A percentile compares a stretch with the other conserved stretches of the same genome.
Evolutionary conservation across 2,888 invertebrate genomes (phyloP).

Genomic region (Stenichneumon culpator): DNA sequence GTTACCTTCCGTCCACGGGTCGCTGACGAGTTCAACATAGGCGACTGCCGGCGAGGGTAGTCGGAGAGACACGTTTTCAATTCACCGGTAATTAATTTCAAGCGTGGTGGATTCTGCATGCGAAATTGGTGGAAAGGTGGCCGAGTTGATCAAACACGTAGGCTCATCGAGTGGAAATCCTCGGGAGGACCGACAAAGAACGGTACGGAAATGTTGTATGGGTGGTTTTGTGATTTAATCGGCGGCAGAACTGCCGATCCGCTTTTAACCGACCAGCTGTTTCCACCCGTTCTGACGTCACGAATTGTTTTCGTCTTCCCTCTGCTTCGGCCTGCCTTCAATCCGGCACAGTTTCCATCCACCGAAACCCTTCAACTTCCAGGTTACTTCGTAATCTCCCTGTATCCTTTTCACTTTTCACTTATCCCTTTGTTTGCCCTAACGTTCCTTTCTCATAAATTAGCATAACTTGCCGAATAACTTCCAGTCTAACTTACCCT

Average conservation of each 20-base stretch:
- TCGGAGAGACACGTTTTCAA: slow-evolving; percentile 62
- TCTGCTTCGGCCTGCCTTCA: neutral
- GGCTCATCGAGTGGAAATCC: slow-evolving; percentile 15
- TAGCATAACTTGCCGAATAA: neutral
- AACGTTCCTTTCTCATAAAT: neutral
- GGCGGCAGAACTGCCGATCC: neutral
- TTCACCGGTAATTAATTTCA: slow-evolving; percentile 55
- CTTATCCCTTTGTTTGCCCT: neutral
- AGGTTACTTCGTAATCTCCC: neutral
- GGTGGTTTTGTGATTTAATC: slow-evolving; percentile 36
- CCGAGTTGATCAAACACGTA: slow-evolving; percentile 57
- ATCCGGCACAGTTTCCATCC: neutral
- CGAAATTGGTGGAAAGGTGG: slow-evolving; percentile 54
- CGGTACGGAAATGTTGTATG: slow-evolving; percentile 6
- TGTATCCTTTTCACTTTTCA: neutral
- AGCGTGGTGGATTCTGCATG: slow-evolving; percentile 38
- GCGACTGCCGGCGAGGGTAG: slow-evolving; percentile 11
- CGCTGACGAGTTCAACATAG: neutral
- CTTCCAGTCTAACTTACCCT: neutral
- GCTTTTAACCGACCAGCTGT: neutral
- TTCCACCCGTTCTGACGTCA: neutral
- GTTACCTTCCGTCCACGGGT: slow-evolving; percentile 26
- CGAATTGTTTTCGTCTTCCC: neutral
- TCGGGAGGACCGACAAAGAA: slow-evolving; percentile 25
- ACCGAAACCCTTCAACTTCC: neutral